phyloP scores from a whole-genome alignment of 2,113 vertebrate genomes.

The Ptychochromis oligacanthus region DNA sequence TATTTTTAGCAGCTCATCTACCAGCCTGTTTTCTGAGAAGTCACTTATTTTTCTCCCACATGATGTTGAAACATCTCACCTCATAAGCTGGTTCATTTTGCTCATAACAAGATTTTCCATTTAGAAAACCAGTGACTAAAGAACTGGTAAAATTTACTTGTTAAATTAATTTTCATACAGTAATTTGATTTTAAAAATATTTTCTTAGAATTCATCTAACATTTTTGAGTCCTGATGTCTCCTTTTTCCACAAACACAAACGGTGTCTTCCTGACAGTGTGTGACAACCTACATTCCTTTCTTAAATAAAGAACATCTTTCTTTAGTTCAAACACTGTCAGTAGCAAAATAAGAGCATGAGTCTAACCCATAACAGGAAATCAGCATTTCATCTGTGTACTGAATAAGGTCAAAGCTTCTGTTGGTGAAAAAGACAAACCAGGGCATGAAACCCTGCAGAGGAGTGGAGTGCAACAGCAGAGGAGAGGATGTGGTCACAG shows the following conservation, averaged over 20 bases:
- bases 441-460: slow-evolving; percentile 20
- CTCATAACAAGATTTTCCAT: slow-evolving; percentile 12
- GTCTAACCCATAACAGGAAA: slow-evolving; percentile 37
- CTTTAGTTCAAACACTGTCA: background rate
- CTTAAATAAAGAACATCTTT: slow-evolving; percentile 2
- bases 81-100: background rate
- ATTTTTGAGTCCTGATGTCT: background rate
- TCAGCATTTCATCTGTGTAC: background rate
- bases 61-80: background rate
- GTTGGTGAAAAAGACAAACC: slow-evolving; percentile 9
- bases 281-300: background rate
- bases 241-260: background rate
- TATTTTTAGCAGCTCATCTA: slow-evolving; percentile 26
- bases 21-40: slow-evolving; percentile 34
- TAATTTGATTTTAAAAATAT: background rate
- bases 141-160: background rate
- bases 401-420: slow-evolving; percentile 43
- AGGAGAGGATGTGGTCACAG: slow-evolving; percentile 72
- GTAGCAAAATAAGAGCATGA: background rate
- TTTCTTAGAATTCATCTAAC: background rate
- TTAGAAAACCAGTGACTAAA: background rate
- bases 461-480: slow-evolving; percentile 18
- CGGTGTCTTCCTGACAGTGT: background rate
- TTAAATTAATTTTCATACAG: background rate
- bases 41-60: background rate